Base-by-base conservation (phyloP, 2,113 vertebrate genomes). In the Zosterops japonicus region DNA sequence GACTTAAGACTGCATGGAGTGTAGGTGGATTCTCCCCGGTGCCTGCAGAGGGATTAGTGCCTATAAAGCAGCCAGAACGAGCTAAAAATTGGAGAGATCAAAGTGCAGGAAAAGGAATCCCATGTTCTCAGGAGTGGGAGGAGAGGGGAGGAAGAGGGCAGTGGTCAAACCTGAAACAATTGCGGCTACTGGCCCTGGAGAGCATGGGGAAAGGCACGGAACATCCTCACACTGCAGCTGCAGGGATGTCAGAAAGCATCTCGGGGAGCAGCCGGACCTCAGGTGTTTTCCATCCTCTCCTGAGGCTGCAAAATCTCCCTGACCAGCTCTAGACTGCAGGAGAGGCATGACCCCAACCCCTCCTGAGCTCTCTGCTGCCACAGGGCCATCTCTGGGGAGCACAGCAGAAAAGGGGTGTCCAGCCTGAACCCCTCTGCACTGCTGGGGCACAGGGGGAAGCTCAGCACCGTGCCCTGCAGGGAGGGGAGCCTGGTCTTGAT, bases 41-140 rank as follows among this genome's bases (percentile, higher is more conserved):
- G 95, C 96, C 94, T 96, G 94, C 94, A 91, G 96, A 93, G 89
- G 92, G 94, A 96, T 96, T 97, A 96, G 89, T 74, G 91, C 93
- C 85, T 95, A 71, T 89, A 88, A 94, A 44, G 94, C 95, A 95
- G 87, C 52, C 28, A 90, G 89, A 95, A 87, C 21, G 93, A 95
- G 94, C 91, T 94, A 83, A 91, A 94, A 95, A 90, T 90, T 90
- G 89, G 90, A 92, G 84, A 92, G 82, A 95, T 95, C 94, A 68
- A 93, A 94, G 96, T 94, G 88, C 89, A 64, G 67, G 36, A 81
- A 79, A 75, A 94, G 85, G 93, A 89, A 88, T 91, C 72, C 85
- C 89, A 91, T 18, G 0, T 93, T 93, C 82, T 86, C 24, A 0
- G 65, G 27, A 57, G 83, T 39, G 78, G 72, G 60, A 90, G 52